Base-by-base conservation (phyloP, 2,113 vertebrate species). In the Lucifuga dentata region DNA sequence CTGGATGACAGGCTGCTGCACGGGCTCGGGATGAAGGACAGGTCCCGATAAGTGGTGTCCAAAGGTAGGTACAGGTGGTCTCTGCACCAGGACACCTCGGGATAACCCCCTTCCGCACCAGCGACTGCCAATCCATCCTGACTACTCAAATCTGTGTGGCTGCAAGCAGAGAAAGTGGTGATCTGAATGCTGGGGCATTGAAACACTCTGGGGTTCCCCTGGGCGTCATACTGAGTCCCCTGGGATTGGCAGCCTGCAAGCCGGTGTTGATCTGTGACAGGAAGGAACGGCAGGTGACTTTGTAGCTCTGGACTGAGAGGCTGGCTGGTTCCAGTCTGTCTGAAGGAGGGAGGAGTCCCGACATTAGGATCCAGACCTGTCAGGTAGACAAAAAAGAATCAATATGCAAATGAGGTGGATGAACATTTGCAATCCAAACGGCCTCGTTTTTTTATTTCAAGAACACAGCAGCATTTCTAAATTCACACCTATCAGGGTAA, bases 131-230 rank as follows among this genome's bases (percentile, higher is more conserved):
- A 16, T 10, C 23, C 66, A 3, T 68, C 73, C 7, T 80, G 86
- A 16, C 39, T 58, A 7, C 41, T 55, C 1, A 38, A 49, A 26
- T 92, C 91, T 10, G 69, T 68, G 13, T 88, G 86, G 45, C 45
- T 85, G 84, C 71, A 85, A 1, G 88, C 76, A 21, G 90, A 83
- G 11, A 98, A 98, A 6, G 97, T 96, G 63, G 97, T 99, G 83
- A 99, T 99, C 81, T 99, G 96, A 83, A 99, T 99, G 83, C 97
- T 98, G 24, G 97, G 97, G 73, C 97, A 98, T 80, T 97, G 95
- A 19, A 99, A 98, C 15, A 95, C 85, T 73, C 95, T 94, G 86
- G 90, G 92, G 89, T 90, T 95, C 88, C 93, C 92, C 91, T 93
- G 78, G 48, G 91, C 74, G 44, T 69, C 90, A 5, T 94, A 94